Conservation (phyloP, 2,113 vertebrate species). For the Oxyruncus cristatus region DNA sequence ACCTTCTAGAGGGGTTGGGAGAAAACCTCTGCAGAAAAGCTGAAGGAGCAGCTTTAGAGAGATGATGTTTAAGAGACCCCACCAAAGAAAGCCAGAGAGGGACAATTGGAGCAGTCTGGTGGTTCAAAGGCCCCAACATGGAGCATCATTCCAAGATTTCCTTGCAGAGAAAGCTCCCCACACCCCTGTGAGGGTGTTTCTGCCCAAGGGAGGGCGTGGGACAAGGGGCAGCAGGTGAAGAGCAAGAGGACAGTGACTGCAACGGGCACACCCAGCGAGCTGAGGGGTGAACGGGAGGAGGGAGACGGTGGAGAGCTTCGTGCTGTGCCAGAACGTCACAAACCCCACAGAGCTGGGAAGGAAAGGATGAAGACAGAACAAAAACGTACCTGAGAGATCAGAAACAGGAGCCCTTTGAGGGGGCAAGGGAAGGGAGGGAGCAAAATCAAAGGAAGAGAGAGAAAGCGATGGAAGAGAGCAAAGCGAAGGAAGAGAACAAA, state of each 20-base stretch:
- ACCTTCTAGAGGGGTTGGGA: background rate
- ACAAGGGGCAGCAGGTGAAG: background rate
- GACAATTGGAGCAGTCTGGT: accelerated
- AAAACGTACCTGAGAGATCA: background rate
- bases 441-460: background rate
- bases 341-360: background rate
- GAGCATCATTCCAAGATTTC: accelerated
- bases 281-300: background rate
- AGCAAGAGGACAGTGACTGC: background rate
- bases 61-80: background rate
- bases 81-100: background rate
- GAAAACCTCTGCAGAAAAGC: background rate
- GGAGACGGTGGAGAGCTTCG: accelerated
- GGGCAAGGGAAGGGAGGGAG: background rate
- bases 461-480: background rate
- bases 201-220: background rate
- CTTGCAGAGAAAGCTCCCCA: background rate
- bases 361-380: background rate
- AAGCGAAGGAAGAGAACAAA: background rate
- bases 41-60: background rate
- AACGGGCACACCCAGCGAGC: too few species aligned
- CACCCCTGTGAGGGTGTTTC: accelerated
- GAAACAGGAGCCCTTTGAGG: background rate
- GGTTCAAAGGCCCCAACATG: background rate
- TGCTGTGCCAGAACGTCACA: background rate